phyloP scores from a whole-genome alignment of 2,113 vertebrate genomes.

The Cyanoramphus novaezelandiae region DNA sequence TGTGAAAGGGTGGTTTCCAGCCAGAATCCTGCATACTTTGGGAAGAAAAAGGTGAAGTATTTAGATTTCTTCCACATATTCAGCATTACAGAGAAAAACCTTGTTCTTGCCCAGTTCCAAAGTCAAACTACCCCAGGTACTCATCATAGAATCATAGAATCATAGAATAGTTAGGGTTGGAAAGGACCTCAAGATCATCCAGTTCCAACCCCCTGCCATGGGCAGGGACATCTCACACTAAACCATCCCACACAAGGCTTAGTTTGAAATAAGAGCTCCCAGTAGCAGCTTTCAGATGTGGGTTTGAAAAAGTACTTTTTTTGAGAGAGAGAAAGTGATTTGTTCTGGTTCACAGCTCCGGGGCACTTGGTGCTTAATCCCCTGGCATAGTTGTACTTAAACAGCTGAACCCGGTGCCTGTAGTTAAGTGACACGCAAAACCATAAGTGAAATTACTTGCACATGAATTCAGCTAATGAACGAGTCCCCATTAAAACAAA shows the following conservation, averaged over 20 bases:
- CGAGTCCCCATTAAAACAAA: background rate
- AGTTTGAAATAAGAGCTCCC: background rate
- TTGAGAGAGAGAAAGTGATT: background rate
- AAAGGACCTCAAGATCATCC: too few species aligned
- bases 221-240: too few species aligned
- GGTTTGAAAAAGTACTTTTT: background rate
- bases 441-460: background rate
- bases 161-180: too few species aligned
- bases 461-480: background rate
- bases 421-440: background rate
- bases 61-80: slow-evolving; percentile 1
- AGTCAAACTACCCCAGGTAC: background rate
- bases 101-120: background rate
- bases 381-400: background rate
- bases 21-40: background rate
- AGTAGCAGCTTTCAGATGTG: background rate
- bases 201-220: too few species aligned
- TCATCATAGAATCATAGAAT: too few species aligned
- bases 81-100: background rate
- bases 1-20: background rate
- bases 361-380: background rate
- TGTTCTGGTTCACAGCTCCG: background rate
- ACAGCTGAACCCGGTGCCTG: background rate
- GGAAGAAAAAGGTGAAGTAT: background rate
- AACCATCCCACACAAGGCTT: too few species aligned